Conservation (phyloP, 2,797 vertebrate genomes). For the Arremon aurantiirostris region DNA sequence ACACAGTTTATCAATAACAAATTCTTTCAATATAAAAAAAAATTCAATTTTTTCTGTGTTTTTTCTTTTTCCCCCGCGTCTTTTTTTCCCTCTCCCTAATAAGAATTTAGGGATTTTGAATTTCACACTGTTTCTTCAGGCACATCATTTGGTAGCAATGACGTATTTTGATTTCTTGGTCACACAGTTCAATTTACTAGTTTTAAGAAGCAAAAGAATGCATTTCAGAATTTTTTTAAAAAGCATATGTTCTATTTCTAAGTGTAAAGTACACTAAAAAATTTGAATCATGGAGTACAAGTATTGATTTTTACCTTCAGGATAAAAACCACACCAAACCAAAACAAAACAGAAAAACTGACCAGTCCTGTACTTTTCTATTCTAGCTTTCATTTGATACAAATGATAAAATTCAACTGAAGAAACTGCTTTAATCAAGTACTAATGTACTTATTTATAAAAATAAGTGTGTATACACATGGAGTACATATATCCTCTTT, state of each 20-base stretch:
- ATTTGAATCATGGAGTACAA: not conserved
- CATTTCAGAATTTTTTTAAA: not conserved
- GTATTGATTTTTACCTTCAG: not conserved
- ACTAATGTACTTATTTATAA: not conserved
- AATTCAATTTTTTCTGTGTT: not conserved
- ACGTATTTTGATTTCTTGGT: not conserved
- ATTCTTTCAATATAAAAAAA: not conserved
- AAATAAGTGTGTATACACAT: not conserved
- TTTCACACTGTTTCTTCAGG: not conserved
- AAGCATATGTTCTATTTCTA: not conserved
- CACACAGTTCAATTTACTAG: not conserved
- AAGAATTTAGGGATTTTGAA: not conserved
- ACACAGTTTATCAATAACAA: not conserved
- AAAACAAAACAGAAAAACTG: not conserved
- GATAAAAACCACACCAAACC: not conserved
- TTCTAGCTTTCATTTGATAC: not conserved
- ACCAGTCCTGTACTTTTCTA: not conserved
- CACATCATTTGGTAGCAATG: not conserved
- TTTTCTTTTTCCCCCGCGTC: not conserved
- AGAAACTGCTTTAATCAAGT: not conserved
- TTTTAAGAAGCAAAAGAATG: not conserved
- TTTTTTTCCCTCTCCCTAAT: not conserved
- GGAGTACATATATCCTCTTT: not conserved
- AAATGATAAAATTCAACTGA: not conserved
- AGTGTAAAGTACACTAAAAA: not conserved